Evolutionary conservation across 2,797 vertebrate species (phyloP), one percentile per base, ranked within the genome.

Genomic region (Rhodeus uyekii): DNA sequence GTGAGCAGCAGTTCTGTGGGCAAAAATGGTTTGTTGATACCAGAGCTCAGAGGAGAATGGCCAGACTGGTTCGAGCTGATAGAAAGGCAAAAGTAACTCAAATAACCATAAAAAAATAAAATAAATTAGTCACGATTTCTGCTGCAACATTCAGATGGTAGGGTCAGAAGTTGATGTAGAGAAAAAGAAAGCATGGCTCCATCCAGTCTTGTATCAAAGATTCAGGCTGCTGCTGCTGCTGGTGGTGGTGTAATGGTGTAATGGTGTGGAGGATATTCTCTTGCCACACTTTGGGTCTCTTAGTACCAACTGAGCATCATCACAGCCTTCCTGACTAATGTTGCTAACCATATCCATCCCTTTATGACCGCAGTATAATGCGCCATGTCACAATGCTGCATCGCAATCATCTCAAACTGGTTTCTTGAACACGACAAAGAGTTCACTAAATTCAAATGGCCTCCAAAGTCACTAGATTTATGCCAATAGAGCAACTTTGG

Each of bases 1-100:
- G 3, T n/a, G 19, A 53, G 8, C 8, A 1, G 0, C 50, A 55
- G 22, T 24, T 55, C 50, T 55, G 22, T 55, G n/a, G 9, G 8
- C 2, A 27, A 86, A n/a, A 87, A 86, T 87, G 77, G 44, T 68
- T 86, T 85, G 73, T 85, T 81, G 81, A 83, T 83, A 80, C 77
- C 85, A 88, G 68, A 86, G 85, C 73, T 83, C 85, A 78, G 77
- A 86, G 32, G 60, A 74, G 79, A 81, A 81, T 65, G 48, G 60
- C 50, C 84, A 85, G 78, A 76, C 75, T 87, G 76, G 82, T 80
- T 77, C 2, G 39, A 84, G 76, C 38, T 79, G 76, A 79, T 67
- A 44, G 39, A 69, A 46, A 69, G 39, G n/a, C 14, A 68, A 44
- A 38, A 69, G 24, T 27, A 29, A 42, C 67, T 69, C 24, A 69